phyloP scores from a whole-genome alignment of 2,888 invertebrate species.

The Nephrotoma flavescens region DNA sequence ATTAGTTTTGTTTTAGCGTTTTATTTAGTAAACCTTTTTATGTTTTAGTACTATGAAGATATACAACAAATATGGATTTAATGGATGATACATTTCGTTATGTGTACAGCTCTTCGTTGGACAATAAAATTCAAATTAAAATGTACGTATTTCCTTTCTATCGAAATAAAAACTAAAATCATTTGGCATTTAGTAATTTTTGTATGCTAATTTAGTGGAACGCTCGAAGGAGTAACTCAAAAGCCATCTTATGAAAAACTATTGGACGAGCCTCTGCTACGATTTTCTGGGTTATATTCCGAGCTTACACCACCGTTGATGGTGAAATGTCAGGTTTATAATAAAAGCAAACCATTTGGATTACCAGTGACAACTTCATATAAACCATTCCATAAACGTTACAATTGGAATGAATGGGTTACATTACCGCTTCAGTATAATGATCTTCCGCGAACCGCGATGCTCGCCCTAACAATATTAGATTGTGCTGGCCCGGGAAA shows the following conservation, averaged over 20 bases:
- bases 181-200: slow-evolving; percentile 11
- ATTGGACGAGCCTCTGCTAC: slow-evolving; percentile 73
- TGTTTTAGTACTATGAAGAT: not conserved
- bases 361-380: slow-evolving; percentile 81
- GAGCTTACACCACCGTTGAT: slow-evolving; percentile 75
- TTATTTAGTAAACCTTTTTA: not conserved
- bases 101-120: slow-evolving; percentile 83
- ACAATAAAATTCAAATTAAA: slow-evolving; percentile 78
- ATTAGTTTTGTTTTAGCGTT: not conserved
- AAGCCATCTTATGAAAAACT: slow-evolving; percentile 81
- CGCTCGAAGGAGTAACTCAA: slow-evolving; percentile 77
- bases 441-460: slow-evolving; percentile 77
- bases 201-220: slow-evolving; percentile 47
- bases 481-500: slow-evolving; percentile 82
- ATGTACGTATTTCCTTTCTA: slow-evolving; percentile 47
- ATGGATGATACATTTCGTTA: slow-evolving; percentile 69
- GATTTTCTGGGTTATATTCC: slow-evolving; percentile 78
- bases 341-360: slow-evolving; percentile 66
- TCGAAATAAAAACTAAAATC: slow-evolving; percentile 4
- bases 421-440: slow-evolving; percentile 78
- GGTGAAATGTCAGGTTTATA: slow-evolving; percentile 73
- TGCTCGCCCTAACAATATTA: slow-evolving; percentile 75
- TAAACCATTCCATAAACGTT: slow-evolving; percentile 68
- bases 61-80: slow-evolving; percentile 41
- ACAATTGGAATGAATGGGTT: slow-evolving; percentile 96